Evolutionary conservation across 2,888 invertebrate species (phyloP), one percentile per base, ranked within the genome.

Genomic region (Esperia sulphurella): DNA sequence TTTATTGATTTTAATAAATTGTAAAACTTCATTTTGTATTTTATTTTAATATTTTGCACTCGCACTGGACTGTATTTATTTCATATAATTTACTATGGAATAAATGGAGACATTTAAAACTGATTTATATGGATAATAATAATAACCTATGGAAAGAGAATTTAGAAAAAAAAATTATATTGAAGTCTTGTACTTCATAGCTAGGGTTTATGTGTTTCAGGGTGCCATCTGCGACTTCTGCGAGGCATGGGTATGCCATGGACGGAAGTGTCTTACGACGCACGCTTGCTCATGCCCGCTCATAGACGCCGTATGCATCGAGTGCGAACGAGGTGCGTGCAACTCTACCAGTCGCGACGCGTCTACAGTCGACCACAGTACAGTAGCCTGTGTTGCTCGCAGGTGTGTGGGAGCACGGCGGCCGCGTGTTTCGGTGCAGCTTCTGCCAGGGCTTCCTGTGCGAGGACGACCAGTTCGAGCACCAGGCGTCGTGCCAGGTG

Each of bases 211-310:
- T 33, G n/a, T 47, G 12, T 4, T 63, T 0, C 68, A 96, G 96
- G 98, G 98, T 41, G 98, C 98, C 0, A 96, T 98, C 65, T 98
- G 98, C 79, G 98, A 98, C 86, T 97, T 95, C 83, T 98, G 98
- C 71, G 98, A 98, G 89, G 98, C 98, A 0, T 98, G 98, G 97
- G 94, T 98, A 37, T 98, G 98, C 66, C 98, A 98, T 73, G 97
- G 97, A 0, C 92, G 96, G 57, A 96, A 97, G 80, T 98, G 98
- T 69, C 91, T 98, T 28, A 95, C 95, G 38, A 87, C 93, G 0
- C 98, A 98, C 75, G 97, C 98, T 0, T 98, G 98, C 79, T 93
- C 93, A 0, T 98, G 98, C 71, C 96, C 98, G 0, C 86, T 98
- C 44, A 92, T 92, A 71, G 97, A 97, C 62, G 97, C 98, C 0